Conservation (phyloP, 2,888 invertebrate species). For the Artemia sinica region DNA sequence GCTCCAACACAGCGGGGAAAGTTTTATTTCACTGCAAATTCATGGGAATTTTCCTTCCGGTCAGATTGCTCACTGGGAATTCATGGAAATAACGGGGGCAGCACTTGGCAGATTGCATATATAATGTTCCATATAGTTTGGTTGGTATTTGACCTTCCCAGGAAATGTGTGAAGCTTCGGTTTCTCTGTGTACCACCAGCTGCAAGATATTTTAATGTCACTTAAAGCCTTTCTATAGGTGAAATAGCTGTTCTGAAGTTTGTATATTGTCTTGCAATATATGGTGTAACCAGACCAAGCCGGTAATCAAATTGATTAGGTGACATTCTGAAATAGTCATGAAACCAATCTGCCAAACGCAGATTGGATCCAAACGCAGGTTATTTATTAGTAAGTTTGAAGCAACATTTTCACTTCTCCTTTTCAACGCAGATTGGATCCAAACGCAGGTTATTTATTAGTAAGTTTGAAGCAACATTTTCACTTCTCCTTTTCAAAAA, state of each 20-base stretch:
- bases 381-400: neutral
- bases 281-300: neutral
- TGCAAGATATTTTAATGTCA: neutral
- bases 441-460: neutral
- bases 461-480: neutral
- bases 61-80: too few relatives aligned
- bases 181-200: neutral
- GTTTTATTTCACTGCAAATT: too few relatives aligned
- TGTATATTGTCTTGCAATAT: neutral
- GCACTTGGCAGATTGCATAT: neutral
- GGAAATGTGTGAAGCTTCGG: slow-evolving; percentile 6
- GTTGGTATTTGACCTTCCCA: neutral
- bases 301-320: slow-evolving; percentile 4
- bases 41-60: too few relatives aligned
- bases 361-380: neutral
- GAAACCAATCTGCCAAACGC: too few relatives aligned
- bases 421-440: neutral
- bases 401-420: neutral
- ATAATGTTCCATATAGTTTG: neutral
- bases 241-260: neutral
- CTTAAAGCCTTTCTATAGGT: neutral
- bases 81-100: neutral
- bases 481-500: neutral
- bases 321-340: neutral
- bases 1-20: too few relatives aligned